phyloP scores from a whole-genome alignment of 2,797 vertebrate genomes.

The Chaetophractus vellerosus region DNA sequence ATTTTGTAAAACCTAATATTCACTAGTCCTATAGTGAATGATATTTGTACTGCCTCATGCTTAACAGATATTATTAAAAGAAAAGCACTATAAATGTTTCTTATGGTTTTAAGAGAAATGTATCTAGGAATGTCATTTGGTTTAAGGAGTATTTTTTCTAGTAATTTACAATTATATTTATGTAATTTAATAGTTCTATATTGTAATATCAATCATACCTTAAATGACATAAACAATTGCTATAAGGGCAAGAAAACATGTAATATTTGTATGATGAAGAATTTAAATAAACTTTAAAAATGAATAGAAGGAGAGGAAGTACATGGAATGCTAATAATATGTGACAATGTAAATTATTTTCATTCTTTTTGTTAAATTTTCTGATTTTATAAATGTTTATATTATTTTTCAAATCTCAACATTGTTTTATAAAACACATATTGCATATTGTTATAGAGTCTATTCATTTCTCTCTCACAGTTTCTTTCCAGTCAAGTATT shows the following conservation, averaged over 20 bases:
- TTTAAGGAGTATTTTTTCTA: conserved; percentile 5
- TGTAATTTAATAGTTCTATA: not conserved
- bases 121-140: not conserved
- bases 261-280: not conserved
- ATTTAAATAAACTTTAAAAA: not conserved
- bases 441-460: not conserved
- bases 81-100: not conserved
- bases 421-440: not conserved
- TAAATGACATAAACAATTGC: not conserved
- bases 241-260: not conserved
- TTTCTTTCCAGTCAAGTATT: not conserved
- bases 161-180: not conserved
- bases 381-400: not conserved
- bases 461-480: not conserved
- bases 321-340: not conserved
- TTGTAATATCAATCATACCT: not conserved
- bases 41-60: not conserved
- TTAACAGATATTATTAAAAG: not conserved
- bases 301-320: not conserved
- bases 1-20: not conserved
- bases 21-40: not conserved
- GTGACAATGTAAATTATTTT: not conserved
- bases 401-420: not conserved
- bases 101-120: not conserved
- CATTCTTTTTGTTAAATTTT: not conserved